Base-by-base conservation (phyloP, 1,140 invertebrate species). In the Zelostemma sp. region DNA sequence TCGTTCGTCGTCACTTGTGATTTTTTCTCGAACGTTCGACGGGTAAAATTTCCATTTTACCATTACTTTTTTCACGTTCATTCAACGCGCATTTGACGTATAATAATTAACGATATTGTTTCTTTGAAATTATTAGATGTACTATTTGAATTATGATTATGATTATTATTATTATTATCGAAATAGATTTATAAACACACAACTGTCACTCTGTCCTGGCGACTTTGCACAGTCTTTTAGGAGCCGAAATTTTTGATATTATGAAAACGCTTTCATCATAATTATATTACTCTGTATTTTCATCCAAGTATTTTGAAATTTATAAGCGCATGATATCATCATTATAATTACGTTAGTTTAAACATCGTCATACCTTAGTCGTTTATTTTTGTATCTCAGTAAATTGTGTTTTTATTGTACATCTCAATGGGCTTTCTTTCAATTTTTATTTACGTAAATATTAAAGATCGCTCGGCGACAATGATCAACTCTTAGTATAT, bases 311-410 rank as follows among this genome's bases (percentile, higher is more conserved):
- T 71, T 71, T 54, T 41, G 57, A 71, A 65, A 65, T 71, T 65
- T 45, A 65, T 71, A 71, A 66, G 68, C 68, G 68, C 56, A 71
- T 71, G 33, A 58, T 72, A 46, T 69, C 60, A 53, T 69, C 61
- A 63, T 66, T 69, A 74, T 41, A 40, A 48, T 18, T 41, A 54
- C 55, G 63, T 70, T 67, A 50, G 66, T 67, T 69, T 67, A 60
- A 65, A 56, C 65, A 76, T 72, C 66, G 74, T 76, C 71, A 76
- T 74, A 78, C 75, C 76, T 75, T 79, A 80, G 79, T 77, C 72
- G 72, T 81, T 82, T 82, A 82, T 82, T 82, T 82, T 82, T 82
- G 72, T 82, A 82, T 76, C 66, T 75, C 74, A 75, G 70, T 73
- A 71, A 1, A 59, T 68, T 68, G 72, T 67, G 76, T 75, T 73